phyloP scores from a whole-genome alignment of 2,888 invertebrate species.

The Malthinus seriepunctatus region DNA sequence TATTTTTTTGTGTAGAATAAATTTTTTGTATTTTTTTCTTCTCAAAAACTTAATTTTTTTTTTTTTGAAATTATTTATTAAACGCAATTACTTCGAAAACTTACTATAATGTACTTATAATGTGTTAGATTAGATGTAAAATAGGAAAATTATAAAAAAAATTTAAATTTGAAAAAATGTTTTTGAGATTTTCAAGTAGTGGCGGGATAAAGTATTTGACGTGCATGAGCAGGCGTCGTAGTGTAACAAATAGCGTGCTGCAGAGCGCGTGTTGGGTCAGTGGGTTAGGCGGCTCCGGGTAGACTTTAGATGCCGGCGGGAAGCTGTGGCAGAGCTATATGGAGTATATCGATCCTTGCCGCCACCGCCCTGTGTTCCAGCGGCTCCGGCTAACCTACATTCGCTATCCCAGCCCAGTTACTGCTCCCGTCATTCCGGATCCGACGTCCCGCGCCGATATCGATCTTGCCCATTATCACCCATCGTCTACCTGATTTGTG shows the following conservation, averaged over 20 bases:
- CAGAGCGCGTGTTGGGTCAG: conserved; percentile 37
- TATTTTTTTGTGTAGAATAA: too few species aligned
- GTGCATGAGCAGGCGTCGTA: conserved; percentile 24
- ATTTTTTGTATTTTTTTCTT: too few species aligned
- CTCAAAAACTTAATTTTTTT: too few species aligned
- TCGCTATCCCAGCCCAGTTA: conserved; percentile 50
- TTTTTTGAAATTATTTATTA: too few species aligned
- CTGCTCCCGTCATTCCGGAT: conserved; percentile 39
- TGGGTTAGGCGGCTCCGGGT: conserved; percentile 39
- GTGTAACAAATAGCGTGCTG: conserved; percentile 30
- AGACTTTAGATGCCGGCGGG: conserved; percentile 34
- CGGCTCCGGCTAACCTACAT: conserved; percentile 54
- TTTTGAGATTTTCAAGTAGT: conserved; percentile 13
- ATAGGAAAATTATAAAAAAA: background rate
- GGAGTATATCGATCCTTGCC: conserved; percentile 35
- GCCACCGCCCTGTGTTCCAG: conserved; percentile 44
- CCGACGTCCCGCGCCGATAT: conserved; percentile 40
- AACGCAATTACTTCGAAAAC: too few species aligned
- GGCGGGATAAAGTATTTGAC: conserved; percentile 11
- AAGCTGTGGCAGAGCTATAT: conserved; percentile 36
- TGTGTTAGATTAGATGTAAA: background rate
- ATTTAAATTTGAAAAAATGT: conserved; percentile 4
- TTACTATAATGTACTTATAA: too few species aligned
- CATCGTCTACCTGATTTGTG: conserved; percentile 35
- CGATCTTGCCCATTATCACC: conserved; percentile 39